These are phyloP conservation scores for Serrognathus titanus DNA, from an alignment of 2,888 invertebrate species.

Conservation along the genomic window DNA sequence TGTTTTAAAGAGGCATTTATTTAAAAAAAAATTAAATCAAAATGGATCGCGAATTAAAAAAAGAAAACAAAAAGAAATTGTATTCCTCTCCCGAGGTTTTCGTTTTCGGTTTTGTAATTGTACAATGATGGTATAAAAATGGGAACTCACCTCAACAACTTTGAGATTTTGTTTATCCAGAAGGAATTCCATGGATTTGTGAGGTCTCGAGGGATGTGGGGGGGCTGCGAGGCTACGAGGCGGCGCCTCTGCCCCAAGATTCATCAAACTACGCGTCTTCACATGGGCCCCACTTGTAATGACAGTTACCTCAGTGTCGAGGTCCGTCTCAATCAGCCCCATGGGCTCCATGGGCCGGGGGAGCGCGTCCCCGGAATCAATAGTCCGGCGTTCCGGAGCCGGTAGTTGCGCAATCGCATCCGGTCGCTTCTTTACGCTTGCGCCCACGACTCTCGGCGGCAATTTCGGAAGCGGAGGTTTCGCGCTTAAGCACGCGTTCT, in stretches of 20 bases:
- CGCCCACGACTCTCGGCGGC: conserved; percentile 53
- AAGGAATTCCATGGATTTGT: conserved; percentile 94
- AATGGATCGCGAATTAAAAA: no score
- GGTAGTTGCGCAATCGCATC: conserved; percentile 31
- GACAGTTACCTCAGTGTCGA: conserved; percentile 72
- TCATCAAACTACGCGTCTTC: conserved; percentile 67
- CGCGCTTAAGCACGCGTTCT: conserved; percentile 34
- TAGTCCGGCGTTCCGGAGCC: conserved; percentile 37
- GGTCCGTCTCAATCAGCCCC: conserved; percentile 87
- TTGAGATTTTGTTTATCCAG: conserved; percentile 89
- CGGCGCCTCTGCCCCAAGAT: conserved; percentile 52
- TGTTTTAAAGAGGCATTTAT: no score
- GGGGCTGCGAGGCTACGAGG: conserved; percentile 40
- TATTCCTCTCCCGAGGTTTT: no score
- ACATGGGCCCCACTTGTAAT: conserved; percentile 49
- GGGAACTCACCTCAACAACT: conserved; percentile 73
- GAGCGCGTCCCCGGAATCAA: conserved; percentile 44
- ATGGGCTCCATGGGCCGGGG: conserved; percentile 58
- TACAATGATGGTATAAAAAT: background rate
- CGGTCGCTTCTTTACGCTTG: conserved; percentile 48
- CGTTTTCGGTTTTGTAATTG: no score
- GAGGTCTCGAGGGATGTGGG: conserved; percentile 56
- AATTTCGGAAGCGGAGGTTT: conserved; percentile 56
- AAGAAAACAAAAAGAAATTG: background rate
- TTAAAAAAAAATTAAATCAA: no score